Evolutionary conservation across 2,113 vertebrate species (phyloP), one percentile per base, ranked within the genome.

Genomic region (Cyanoderma ruficeps): DNA sequence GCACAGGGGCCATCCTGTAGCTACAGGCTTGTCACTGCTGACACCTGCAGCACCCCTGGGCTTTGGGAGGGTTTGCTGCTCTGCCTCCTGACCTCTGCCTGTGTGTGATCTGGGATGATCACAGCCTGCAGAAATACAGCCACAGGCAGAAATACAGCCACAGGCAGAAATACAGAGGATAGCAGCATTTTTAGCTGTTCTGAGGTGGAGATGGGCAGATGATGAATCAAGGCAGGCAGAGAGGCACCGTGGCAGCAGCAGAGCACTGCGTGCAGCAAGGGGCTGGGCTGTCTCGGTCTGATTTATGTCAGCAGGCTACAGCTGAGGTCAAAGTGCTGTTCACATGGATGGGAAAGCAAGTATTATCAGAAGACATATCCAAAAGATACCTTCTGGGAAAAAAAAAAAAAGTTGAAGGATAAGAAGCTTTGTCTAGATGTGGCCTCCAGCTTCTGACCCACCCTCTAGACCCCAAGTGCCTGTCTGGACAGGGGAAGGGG

Each of bases 111-210:
- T 68, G 59, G 63, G 61, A 83, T 60, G 94, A 96, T 95, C 93
- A 95, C 57, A 97, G 94, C 81, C 95, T 76, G 39, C 67, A 93
- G 84, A 76, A 82, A 80, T 35, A 88, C 33, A 88, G 93, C 75
- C 92, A 35, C 70, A 35, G 93, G 91, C 95, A 94, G 84, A 81
- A 76, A 24, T 10, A 81, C 5, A 82, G 24, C 74, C 91, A 37
- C 65, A 35, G 93, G 91, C 95, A 94, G 84, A 78, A 77, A 25
- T 49, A 24, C 8, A 82, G 28, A 76, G 23, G 7, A 41, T 65
- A 47, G 22, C 55, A 79, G 44, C 50, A 94, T 42, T 27, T 86
- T 63, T 5, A 6, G 20, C 67, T 86, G 46, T 21, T 95, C 64
- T 74, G 82, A 83, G 22, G 16, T 59, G 81, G 53, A 70, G 89